phyloP scores from a whole-genome alignment of 2,797 vertebrate genomes.

The Lindbergichthys nudifrons region DNA sequence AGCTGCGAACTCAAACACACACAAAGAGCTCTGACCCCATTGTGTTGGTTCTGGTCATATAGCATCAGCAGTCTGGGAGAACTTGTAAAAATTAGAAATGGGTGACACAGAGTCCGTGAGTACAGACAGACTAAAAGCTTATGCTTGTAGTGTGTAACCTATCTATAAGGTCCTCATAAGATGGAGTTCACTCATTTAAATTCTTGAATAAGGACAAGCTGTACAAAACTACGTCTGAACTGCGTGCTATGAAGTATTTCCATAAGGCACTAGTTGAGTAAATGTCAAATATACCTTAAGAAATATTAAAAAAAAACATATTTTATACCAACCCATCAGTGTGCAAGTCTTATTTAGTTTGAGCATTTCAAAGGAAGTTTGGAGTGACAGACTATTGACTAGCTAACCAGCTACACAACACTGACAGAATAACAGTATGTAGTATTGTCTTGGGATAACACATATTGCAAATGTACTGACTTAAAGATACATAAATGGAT shows the following conservation, averaged over 20 bases:
- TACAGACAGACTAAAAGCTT: slow-evolving; percentile 1
- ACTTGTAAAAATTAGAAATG: background rate
- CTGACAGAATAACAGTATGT: background rate
- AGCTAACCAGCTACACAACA: slow-evolving; percentile 12
- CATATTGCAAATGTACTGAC: background rate
- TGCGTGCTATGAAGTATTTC: background rate
- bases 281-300: background rate
- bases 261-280: background rate
- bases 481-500: background rate
- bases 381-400: slow-evolving; percentile 11
- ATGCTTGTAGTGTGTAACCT: background rate
- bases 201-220: background rate
- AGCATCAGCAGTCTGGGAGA: slow-evolving; percentile 8
- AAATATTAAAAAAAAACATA: background rate
- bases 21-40: slow-evolving; percentile 22
- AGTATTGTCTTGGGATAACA: background rate
- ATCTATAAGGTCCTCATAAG: background rate
- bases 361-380: slow-evolving; percentile 15
- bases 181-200: slow-evolving; percentile 6
- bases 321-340: background rate
- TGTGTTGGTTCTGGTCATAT: slow-evolving; percentile 20
- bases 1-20: slow-evolving; percentile 24
- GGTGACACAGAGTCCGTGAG: background rate
- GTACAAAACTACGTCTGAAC: background rate
- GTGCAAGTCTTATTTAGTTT: slow-evolving; percentile 4